A percentile compares a stretch with the other conserved stretches of the same genome.
Evolutionary conservation across 2,113 vertebrate genomes (phyloP).

Genomic region (Nothocercus nigrocapillus): DNA sequence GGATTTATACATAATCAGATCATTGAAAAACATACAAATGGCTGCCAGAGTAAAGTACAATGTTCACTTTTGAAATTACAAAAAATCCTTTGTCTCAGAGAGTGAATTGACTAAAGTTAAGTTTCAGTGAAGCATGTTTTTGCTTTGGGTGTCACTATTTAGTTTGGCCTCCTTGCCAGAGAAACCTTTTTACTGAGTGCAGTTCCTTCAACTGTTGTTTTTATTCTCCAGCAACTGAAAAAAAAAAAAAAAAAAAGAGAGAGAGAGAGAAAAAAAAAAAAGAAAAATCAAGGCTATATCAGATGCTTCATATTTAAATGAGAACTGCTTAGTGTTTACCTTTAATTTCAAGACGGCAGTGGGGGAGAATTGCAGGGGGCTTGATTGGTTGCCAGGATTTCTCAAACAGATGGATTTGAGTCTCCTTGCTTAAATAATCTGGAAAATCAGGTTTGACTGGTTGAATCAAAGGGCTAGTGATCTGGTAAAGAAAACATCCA

Average conservation of each 20-base stretch:
- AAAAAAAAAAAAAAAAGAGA: neutral
- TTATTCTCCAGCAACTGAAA: conserved; percentile 70
- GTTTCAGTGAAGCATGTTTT: conserved; percentile 84
- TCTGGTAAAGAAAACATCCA: conserved; percentile 66
- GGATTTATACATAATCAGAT: conserved; percentile 81
- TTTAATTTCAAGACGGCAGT: conserved; percentile 74
- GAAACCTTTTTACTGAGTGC: conserved; percentile 77
- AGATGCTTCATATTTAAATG: conserved; percentile 76
- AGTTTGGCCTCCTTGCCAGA: conserved; percentile 78
- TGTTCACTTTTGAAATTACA: conserved; percentile 84
- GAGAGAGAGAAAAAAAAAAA: neutral
- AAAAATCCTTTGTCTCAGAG: conserved; percentile 82
- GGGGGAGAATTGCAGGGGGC: conserved; percentile 64
- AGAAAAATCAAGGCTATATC: conserved; percentile 51
- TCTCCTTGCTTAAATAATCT: conserved; percentile 78
- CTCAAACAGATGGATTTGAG: conserved; percentile 73
- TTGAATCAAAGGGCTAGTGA: conserved; percentile 75
- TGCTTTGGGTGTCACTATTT: conserved; percentile 87
- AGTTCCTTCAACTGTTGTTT: conserved; percentile 75
- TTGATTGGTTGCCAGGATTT: conserved; percentile 73
- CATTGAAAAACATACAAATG: conserved; percentile 81
- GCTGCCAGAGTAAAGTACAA: conserved; percentile 81
- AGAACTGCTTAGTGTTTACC: conserved; percentile 71
- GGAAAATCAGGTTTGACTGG: conserved; percentile 80
- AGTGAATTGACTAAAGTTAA: conserved; percentile 80